These are phyloP conservation scores for Laticauda colubrina DNA, from an alignment of 2,113 vertebrate species.

Conservation along the genomic window DNA sequence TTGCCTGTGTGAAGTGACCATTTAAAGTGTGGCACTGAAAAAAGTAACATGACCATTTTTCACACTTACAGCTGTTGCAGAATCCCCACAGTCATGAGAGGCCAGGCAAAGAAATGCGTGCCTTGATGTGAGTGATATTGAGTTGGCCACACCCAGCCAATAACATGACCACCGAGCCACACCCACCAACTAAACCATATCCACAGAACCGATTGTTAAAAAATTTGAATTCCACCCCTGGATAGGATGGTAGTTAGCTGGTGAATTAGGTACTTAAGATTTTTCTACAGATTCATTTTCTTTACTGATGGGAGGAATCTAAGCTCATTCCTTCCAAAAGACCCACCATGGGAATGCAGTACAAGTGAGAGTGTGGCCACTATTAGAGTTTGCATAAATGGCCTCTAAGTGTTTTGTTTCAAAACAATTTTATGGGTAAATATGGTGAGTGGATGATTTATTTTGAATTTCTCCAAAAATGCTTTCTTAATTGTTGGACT, in stretches of 20 bases:
- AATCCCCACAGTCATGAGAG: no score
- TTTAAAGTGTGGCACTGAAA: no score
- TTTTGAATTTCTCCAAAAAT: not conserved
- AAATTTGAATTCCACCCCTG: no score
- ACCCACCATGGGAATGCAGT: not conserved
- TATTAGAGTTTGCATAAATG: not conserved
- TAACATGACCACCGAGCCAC: no score
- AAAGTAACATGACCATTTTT: no score
- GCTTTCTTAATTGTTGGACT: not conserved
- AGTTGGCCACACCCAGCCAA: no score
- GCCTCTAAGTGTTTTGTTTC: not conserved
- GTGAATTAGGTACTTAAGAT: not conserved
- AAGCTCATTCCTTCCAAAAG: not conserved
- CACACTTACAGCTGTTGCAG: no score
- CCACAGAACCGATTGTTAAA: no score
- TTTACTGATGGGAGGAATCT: not conserved
- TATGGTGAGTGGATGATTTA: not conserved
- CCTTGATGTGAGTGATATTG: no score
- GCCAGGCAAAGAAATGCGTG: no score
- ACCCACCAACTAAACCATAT: no score
- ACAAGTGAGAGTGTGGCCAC: not conserved
- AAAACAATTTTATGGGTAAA: not conserved
- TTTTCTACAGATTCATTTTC: not conserved
- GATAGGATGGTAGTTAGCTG: not conserved
- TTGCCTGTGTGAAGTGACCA: no score